Percentiles rank a stretch among this genome's conserved stretches.
phyloP scores from a whole-genome alignment of 1,140 invertebrate species.

The Episyrphus balteatus region DNA sequence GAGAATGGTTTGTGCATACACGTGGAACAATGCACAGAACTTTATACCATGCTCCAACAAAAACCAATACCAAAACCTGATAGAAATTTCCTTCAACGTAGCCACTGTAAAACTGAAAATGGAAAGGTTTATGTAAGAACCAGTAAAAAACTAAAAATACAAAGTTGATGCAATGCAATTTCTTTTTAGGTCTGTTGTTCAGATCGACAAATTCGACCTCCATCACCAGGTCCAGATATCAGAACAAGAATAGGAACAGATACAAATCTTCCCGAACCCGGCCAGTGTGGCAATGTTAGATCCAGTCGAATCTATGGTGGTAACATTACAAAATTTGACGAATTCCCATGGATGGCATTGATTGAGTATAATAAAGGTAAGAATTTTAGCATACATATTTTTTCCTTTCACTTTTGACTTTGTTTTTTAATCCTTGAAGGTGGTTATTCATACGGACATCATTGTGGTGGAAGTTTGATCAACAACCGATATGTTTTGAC shows the following conservation, averaged over 20 bases:
- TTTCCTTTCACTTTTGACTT: not conserved
- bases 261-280: constrained; percentile 20
- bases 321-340: constrained; percentile 48
- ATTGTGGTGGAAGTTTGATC: constrained; percentile 47
- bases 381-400: too few species aligned
- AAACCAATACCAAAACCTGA: constrained; percentile 20
- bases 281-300: constrained; percentile 38
- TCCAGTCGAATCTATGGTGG: constrained; percentile 51
- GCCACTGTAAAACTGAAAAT: constrained; percentile 31
- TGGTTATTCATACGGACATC: constrained; percentile 30
- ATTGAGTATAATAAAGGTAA: constrained; percentile 37
- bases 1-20: constrained; percentile 29
- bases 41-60: constrained; percentile 21
- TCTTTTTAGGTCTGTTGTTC: constrained; percentile 24
- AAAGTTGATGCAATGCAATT: not conserved
- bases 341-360: constrained; percentile 60
- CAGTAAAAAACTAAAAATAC: not conserved
- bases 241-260: not conserved
- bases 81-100: constrained; percentile 24
- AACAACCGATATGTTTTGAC: constrained; percentile 43
- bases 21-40: constrained; percentile 30
- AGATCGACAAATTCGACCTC: constrained; percentile 10
- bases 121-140: constrained; percentile 23
- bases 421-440: constrained; percentile 7
- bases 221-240: constrained; percentile 12